Evolutionary conservation across 2,113 vertebrate genomes (phyloP).

Genomic region (Mola mola): DNA sequence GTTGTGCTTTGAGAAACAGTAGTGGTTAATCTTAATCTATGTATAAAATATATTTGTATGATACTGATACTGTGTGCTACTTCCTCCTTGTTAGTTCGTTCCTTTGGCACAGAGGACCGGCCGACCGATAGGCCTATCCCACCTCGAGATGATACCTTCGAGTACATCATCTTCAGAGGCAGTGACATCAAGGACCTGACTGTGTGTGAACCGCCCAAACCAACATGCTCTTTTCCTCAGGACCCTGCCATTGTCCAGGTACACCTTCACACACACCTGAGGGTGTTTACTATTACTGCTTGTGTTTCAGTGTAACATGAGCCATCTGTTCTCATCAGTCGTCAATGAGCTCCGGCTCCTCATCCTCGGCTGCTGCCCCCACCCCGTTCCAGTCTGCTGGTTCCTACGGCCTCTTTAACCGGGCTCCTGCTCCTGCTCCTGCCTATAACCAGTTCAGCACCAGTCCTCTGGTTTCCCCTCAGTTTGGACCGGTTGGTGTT

Average conservation of each 20-base stretch:
- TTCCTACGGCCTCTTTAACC: constrained; percentile 91
- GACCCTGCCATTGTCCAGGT: constrained; percentile 98
- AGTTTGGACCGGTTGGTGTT: constrained; percentile 89
- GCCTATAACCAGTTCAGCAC: constrained; percentile 92
- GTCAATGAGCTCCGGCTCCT: constrained; percentile 86
- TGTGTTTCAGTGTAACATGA: no score
- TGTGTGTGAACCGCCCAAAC: constrained; percentile 96
- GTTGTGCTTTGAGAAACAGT: no score
- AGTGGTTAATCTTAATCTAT: no score
- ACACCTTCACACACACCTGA: neutral
- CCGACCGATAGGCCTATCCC: constrained; percentile 95
- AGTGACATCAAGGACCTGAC: constrained; percentile 98
- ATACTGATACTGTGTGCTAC: neutral
- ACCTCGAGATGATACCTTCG: constrained; percentile 96
- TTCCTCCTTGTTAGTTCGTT: constrained; percentile 82
- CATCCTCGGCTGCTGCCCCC: constrained; percentile 66
- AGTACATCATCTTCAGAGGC: constrained; percentile 97
- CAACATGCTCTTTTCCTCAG: constrained; percentile 92
- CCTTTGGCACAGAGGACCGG: constrained; percentile 97
- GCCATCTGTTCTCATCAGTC: constrained; percentile 77
- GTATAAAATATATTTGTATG: no score
- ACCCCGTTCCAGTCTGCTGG: constrained; percentile 90
- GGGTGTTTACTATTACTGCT: neutral
- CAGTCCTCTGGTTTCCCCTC: constrained; percentile 87
- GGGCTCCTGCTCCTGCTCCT: constrained; percentile 90